phyloP scores from a whole-genome alignment of 53 echinoderm and acorn worm genomes.

The Hippasteria phrygiana region DNA sequence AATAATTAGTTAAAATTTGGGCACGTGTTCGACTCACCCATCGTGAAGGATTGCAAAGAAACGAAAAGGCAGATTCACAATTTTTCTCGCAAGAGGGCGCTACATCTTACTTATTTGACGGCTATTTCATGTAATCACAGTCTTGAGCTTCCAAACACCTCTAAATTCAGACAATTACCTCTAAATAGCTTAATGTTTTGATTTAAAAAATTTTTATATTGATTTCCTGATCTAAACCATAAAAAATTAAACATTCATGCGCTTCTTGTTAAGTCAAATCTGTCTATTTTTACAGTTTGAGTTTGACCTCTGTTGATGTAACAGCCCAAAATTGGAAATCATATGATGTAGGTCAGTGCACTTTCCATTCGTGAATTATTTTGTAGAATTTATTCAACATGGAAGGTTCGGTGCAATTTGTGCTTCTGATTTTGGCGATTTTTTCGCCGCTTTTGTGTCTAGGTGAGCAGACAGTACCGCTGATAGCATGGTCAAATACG shows the following conservation, averaged over 20 bases:
- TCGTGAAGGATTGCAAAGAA: slow-evolving; percentile 41
- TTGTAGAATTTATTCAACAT: not conserved
- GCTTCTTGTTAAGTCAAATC: no score
- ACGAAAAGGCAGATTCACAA: slow-evolving; percentile 37
- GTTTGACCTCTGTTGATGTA: not conserved
- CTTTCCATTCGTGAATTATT: not conserved
- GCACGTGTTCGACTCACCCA: slow-evolving; percentile 70
- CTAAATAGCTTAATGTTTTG: no score
- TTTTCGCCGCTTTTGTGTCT: slow-evolving; percentile 35
- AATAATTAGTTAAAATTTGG: slow-evolving; percentile 28
- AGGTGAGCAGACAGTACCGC: slow-evolving; percentile 59
- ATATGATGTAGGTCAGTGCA: slow-evolving; percentile 17
- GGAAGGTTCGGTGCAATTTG: not conserved
- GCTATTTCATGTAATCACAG: slow-evolving; percentile 14
- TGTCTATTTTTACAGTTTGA: no score
- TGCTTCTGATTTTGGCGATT: slow-evolving; percentile 34
- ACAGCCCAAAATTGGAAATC: not conserved
- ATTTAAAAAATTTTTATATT: not conserved
- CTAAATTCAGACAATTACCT: no score
- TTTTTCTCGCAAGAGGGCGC: slow-evolving; percentile 42
- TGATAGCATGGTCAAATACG: slow-evolving; percentile 79
- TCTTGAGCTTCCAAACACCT: not conserved
- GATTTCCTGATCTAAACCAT: not conserved
- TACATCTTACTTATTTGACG: not conserved
- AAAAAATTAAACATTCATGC: no score